Evolutionary conservation across 2,888 invertebrate genomes (phyloP).

Genomic region (Heliconius ethilla): DNA sequence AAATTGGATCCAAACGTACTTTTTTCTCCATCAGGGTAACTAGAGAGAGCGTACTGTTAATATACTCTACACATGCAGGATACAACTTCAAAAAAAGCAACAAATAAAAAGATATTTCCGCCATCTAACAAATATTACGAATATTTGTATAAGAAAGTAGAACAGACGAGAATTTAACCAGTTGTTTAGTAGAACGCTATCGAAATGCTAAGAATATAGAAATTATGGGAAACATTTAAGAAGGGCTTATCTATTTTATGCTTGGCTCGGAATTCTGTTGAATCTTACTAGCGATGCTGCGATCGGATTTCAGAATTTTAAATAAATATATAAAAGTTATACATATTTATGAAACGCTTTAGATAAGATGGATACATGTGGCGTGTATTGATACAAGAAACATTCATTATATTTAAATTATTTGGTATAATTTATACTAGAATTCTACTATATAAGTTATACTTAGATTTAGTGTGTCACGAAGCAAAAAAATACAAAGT

Average conservation of each 20-base stretch:
- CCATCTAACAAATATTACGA: not conserved
- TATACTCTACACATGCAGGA: too few species aligned
- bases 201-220: conserved; percentile 28
- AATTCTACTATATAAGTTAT: too few species aligned
- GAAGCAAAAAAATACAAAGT: too few species aligned
- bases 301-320: conserved; percentile 43
- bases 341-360: conserved; percentile 20
- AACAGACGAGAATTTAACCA: conserved; percentile 18
- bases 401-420: not conserved
- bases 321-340: conserved; percentile 24
- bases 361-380: conserved; percentile 25
- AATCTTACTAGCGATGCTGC: conserved; percentile 50
- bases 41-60: too few species aligned
- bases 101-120: conserved; percentile 6
- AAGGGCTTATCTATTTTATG: conserved; percentile 65
- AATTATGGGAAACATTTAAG: conserved; percentile 27
- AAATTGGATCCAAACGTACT: too few species aligned
- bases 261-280: conserved; percentile 59
- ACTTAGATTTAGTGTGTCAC: not conserved
- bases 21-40: too few species aligned
- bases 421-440: not conserved
- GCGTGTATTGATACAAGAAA: conserved; percentile 11
- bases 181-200: conserved; percentile 10
- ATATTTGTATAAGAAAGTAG: conserved; percentile 12
- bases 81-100: too few species aligned